Base-by-base conservation (phyloP, 2,797 vertebrate species). In the Limnodromus scolopaceus region DNA sequence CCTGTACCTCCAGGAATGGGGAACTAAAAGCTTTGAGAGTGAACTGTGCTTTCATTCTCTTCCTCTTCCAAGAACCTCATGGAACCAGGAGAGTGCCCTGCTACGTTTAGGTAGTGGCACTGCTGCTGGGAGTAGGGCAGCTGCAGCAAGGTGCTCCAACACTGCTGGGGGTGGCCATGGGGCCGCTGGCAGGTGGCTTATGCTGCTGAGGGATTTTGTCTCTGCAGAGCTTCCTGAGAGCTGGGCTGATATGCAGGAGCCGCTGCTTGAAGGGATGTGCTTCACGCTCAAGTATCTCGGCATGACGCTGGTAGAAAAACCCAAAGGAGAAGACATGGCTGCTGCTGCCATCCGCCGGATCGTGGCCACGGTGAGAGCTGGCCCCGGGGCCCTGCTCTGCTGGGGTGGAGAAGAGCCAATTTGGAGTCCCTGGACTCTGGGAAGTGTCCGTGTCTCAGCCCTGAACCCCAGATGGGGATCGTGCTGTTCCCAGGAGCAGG, bases 271-370 rank as follows among this genome's bases (percentile, higher is more conserved):
- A 87, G 99, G 99, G 48, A 99, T 99, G 98, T 98, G 98, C 91
- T 99, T 99, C 93, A 98, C 98, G 3, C 98, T 99, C 32, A 99
- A 99, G 91, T 99, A 99, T 92, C 97, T 99, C 87, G 99, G 99
- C n/a, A 99, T 99, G 99, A 99, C 99, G 0, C 97, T 99, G 95
- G 99, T 99, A 65, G 99, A 98, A 51, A 98, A 99, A 87, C 99
- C 99, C 63, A 99, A 99, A 98, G 99, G 99, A 93, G 99, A 99
- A 93, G 99, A 99, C 94, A 99, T 99, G 99, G 99, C 99, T 9
- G 98, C 99, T 0, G 98, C 98, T 4, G 99, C 99, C 89, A 99
- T 99, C 93, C 98, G 97, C 68, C 98, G 99, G 96, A 99, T 99
- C 13, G 97, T 99, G 43, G 96, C 98, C 95, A 99, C 94, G 96